Evolutionary conservation across 1,140 invertebrate species (phyloP).

Genomic region (Drosophila asahinai): DNA sequence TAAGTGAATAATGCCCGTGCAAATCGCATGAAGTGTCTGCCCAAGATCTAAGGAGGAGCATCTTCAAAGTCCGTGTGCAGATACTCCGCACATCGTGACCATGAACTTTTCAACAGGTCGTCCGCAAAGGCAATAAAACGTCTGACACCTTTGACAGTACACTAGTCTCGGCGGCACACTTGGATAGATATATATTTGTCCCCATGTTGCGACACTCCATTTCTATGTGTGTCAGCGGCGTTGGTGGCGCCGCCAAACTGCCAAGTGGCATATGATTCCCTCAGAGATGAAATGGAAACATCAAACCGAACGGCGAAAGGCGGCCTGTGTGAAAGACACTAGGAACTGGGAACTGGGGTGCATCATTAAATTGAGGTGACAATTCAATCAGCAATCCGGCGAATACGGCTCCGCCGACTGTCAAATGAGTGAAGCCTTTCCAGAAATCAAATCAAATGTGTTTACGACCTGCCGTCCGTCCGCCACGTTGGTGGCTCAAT

Average conservation of each 20-base stretch:
- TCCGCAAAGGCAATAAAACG: conserved; percentile 71
- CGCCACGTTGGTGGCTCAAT: conserved; percentile 70
- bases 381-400: conserved; percentile 78
- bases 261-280: conserved; percentile 50
- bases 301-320: conserved; percentile 54
- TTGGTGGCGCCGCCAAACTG: conserved; percentile 51
- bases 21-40: conserved; percentile 12
- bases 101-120: conserved; percentile 79
- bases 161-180: conserved; percentile 35
- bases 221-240: conserved; percentile 48
- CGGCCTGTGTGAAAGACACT: conserved; percentile 54
- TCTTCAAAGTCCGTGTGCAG: conserved; percentile 34
- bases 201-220: conserved; percentile 8
- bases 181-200: conserved; percentile 19
- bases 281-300: conserved; percentile 33
- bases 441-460: conserved; percentile 81
- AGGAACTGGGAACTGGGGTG: conserved; percentile 2
- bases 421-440: conserved; percentile 68
- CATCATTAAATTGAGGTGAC: conserved; percentile 76
- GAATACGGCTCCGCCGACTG: conserved; percentile 39
- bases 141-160: conserved; percentile 72
- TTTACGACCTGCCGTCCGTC: conserved; percentile 60
- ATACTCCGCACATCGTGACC: conserved; percentile 48
- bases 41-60: conserved; percentile 24
- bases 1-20: conserved; percentile 26